These are phyloP conservation scores for Bothrops jararaca DNA, from an alignment of 2,113 vertebrate species.

Conservation along the genomic window DNA sequence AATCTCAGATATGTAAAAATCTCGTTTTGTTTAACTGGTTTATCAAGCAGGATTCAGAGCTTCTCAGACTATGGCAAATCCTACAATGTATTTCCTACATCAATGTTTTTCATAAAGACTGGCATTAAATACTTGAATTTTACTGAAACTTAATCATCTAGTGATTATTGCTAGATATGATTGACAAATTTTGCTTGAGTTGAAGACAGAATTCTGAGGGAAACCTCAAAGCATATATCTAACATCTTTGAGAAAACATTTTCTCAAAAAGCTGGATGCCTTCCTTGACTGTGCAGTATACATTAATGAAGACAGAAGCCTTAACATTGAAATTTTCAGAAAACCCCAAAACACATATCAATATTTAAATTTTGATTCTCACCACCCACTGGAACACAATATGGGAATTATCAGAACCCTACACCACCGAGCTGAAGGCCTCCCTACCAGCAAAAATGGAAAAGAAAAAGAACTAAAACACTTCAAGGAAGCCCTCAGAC, in stretches of 20 bases:
- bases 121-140: background rate
- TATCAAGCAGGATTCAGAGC: background rate
- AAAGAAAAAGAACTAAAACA: no score
- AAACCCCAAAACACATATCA: no score
- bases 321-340: no score
- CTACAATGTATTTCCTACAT: background rate
- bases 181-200: background rate
- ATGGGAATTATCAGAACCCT: no score
- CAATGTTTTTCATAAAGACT: background rate
- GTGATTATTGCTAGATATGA: background rate
- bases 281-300: no score
- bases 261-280: no score
- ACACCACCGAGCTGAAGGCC: no score
- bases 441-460: no score
- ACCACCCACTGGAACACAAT: no score
- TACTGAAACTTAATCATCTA: background rate
- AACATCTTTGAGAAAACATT: background rate
- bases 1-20: background rate
- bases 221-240: background rate
- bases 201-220: background rate
- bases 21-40: background rate
- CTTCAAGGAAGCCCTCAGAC: no score
- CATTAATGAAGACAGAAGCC: no score
- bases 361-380: no score
- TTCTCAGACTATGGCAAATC: background rate